Percentiles rank a stretch among this genome's conserved stretches.
Evolutionary conservation across 2,113 vertebrate species (phyloP).

Genomic region (Caracal caracal): DNA sequence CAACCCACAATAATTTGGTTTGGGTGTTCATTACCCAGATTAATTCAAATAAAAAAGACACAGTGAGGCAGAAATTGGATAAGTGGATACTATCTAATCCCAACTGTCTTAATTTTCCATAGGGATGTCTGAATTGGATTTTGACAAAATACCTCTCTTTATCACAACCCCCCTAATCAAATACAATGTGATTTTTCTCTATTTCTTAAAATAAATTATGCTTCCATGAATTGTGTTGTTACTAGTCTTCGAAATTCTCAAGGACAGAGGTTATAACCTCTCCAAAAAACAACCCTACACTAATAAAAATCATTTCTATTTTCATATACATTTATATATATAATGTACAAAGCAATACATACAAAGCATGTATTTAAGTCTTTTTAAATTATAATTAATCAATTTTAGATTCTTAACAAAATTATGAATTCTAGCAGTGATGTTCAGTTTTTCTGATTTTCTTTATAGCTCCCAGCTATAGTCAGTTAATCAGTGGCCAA

Average conservation of each 20-base stretch:
- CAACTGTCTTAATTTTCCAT: constrained; percentile 76
- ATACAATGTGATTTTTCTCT: constrained; percentile 57
- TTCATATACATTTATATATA: background rate
- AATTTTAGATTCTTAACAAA: constrained; percentile 40
- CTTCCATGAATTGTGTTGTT: constrained; percentile 46
- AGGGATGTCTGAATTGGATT: constrained; percentile 79
- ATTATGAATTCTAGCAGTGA: background rate
- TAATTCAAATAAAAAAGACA: constrained; percentile 82
- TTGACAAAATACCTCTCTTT: constrained; percentile 71
- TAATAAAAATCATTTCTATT: constrained; percentile 10
- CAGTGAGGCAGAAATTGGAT: constrained; percentile 82
- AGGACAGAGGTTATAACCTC: background rate
- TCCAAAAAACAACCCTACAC: background rate
- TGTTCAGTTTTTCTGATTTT: background rate
- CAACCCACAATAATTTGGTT: constrained; percentile 84
- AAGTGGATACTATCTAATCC: constrained; percentile 80
- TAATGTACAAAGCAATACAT: background rate
- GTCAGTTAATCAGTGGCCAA: background rate
- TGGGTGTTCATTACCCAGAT: constrained; percentile 84
- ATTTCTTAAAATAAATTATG: constrained; percentile 67
- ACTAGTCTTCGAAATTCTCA: constrained; percentile 54
- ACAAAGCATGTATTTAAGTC: background rate
- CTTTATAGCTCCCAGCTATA: background rate
- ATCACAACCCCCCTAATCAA: constrained; percentile 61
- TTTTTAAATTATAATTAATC: background rate